Conservation (phyloP, 2,888 invertebrate genomes). For the Acleris laterana region DNA sequence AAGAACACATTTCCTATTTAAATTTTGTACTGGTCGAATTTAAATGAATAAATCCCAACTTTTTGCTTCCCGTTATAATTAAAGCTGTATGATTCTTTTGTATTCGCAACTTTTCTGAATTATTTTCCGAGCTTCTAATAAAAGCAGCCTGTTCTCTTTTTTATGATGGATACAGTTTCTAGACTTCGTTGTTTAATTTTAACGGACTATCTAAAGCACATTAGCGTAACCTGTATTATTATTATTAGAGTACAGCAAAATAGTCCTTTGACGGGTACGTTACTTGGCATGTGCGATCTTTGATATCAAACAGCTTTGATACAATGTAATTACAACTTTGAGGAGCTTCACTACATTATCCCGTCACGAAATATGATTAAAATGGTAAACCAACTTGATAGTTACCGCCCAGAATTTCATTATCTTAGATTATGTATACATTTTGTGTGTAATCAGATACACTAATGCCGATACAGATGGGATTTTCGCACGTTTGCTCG, state of each 20-base stretch:
- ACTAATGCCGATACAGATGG: constrained; percentile 2
- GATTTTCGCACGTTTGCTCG: constrained; percentile 23
- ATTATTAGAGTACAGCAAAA: neutral
- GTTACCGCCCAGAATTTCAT: constrained; percentile 25
- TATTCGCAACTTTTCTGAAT: constrained; percentile 28
- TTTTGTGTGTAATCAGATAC: constrained; percentile 21
- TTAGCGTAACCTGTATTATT: no score
- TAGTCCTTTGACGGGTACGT: constrained; percentile 19
- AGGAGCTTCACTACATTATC: constrained; percentile 16
- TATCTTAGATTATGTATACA: constrained; percentile 28
- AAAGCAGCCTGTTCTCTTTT: constrained; percentile 9
- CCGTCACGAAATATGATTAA: constrained; percentile 35
- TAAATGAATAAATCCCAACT: constrained; percentile 38
- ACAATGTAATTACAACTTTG: constrained; percentile 35
- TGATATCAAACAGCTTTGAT: constrained; percentile 31
- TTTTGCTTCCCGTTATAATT: constrained; percentile 23
- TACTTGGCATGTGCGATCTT: constrained; percentile 26
- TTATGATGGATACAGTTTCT: neutral
- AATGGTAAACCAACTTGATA: constrained; percentile 36
- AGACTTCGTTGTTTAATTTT: neutral
- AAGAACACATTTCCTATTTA: constrained; percentile 36
- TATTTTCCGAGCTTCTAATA: constrained; percentile 28
- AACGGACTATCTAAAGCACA: neutral
- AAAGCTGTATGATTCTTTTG: constrained; percentile 36
- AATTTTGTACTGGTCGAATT: constrained; percentile 36